Evolutionary conservation across 1,140 invertebrate species (phyloP), one percentile per base, ranked within the genome.

Genomic region (Drosophila tani): DNA sequence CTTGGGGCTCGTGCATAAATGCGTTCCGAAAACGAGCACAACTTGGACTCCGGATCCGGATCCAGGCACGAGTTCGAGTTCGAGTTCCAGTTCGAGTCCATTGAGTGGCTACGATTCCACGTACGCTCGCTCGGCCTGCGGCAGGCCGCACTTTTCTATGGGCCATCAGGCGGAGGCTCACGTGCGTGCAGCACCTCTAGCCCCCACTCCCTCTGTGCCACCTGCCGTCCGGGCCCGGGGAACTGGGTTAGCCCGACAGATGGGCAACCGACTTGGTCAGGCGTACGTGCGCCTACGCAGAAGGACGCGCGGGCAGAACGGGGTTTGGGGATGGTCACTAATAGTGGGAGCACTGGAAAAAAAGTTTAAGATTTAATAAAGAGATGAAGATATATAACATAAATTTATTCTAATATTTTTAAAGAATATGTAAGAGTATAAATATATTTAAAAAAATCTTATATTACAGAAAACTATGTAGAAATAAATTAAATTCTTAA

Each of bases 161-260:
- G 66, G 47, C 67, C 62, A 73, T 81, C 79, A 76, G 63, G 57
- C 65, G 64, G 57, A 73, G 55, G 60, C 75, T 85, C 82, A 86
- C 82, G 79, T 82, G 75, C 82, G 69, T 82, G 57, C 32, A 41
- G 46, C 29, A 43, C 67, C 62, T 29, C 38, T 49, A 24, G 47
- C 29, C 17, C 58, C 53, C 24, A 14, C 19, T 40, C 21, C 21
- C 24, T 29, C 63, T 24, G 3, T 15, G 8, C 49, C 67, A 69
- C 67, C 67, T 70, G 62, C 40, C 40, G 21, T 38, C 32, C 63
- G 24, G 55, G 19, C 59, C 55, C 32, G 32, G 53, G 53, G 79
- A 83, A 81, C 62, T 88, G 65, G 84, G 83, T 75, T 81, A 75
- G 71, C 27, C 57, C 55, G 41, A 49, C 70, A 75, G 64, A 79